phyloP scores from a whole-genome alignment of 2,888 invertebrate species.

The Drosophila maculinotata region DNA sequence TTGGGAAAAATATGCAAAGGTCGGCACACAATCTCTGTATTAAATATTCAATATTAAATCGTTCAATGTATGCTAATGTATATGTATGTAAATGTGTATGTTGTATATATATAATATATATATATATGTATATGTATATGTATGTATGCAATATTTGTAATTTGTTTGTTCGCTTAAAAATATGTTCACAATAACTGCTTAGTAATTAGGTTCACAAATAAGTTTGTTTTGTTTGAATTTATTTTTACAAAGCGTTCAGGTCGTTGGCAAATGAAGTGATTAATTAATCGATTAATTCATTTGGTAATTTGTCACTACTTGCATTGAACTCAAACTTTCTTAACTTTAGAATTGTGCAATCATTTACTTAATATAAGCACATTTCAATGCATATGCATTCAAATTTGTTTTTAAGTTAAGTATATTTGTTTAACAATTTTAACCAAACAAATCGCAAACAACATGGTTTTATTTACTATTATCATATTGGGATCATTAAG shows the following conservation, averaged over 20 bases:
- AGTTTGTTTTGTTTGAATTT: conserved; percentile 30
- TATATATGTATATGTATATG: conserved; percentile 25
- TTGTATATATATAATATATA: conserved; percentile 26
- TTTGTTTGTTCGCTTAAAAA: conserved; percentile 63
- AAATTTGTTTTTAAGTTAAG: conserved; percentile 29
- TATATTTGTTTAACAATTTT: conserved; percentile 65
- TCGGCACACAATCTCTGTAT: conserved; percentile 21
- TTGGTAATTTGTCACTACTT: conserved; percentile 55
- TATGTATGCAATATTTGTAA: conserved; percentile 58
- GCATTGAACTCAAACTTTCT: conserved; percentile 36
- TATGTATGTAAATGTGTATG: conserved; percentile 34
- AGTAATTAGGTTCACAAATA: conserved; percentile 67
- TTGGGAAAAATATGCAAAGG: conserved; percentile 42
- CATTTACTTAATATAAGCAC: conserved; percentile 45
- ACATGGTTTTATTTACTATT: conserved; percentile 35
- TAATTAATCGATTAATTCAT: conserved; percentile 26
- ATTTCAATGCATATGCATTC: conserved; percentile 12
- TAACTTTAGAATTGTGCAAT: conserved; percentile 57
- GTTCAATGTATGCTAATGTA: conserved; percentile 43
- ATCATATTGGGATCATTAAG: conserved; percentile 17
- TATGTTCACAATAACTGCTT: conserved; percentile 77
- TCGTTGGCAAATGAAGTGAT: conserved; percentile 66
- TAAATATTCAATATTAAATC: conserved; percentile 47
- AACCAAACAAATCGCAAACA: conserved; percentile 75
- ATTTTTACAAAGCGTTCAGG: conserved; percentile 72